Base-by-base conservation (phyloP, 2,113 vertebrate genomes). In the Oncorhynchus tshawytscha region DNA sequence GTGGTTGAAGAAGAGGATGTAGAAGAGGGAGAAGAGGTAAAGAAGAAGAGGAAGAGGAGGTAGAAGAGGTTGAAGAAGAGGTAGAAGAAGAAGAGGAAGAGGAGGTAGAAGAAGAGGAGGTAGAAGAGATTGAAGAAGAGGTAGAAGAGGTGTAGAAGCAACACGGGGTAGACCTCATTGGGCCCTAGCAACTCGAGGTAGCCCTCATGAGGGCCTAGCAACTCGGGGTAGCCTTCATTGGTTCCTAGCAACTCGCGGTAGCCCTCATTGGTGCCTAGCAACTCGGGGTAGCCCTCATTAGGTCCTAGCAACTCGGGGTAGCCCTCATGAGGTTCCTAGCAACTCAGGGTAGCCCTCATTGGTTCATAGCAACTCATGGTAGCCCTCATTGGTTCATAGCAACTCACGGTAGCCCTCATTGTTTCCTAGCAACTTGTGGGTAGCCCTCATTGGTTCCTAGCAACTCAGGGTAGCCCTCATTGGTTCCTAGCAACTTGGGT, bases 381-480 rank as follows among this genome's bases (percentile, higher is more conserved):
- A 82, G 82, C 90, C 87, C 90, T 88, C 88, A 67, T 88, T 84
- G 71, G 34, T 67, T 66, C 81, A 57, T 74, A 73, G 64, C 74
- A 73, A 67, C n/a, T n/a, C n/a, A n/a, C n/a, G 69, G 85, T 87
- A 82, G 83, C 90, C 87, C 90, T 89, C 88, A 65, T 88, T 82
- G 69, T 29, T 67, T 66, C 60, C 81, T 74, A 74, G 64, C 74
- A 73, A 67, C 66, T 74, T 34, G 12, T 77, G 71, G 73, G 12
- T 24, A 79, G 78, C 54, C 75, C 83, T 90, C 86, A 74, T 88
- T 88, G 82, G 89, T 89, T 86, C 73, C 5, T 34, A 75, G 70
- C 87, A 90, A 90, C 91, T 90, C 88, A 8, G 1, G 70, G 85
- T 87, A 82, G 82, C 90, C 86, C 90, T 89, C 88, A 67, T 88